Conservation (phyloP, 2,113 vertebrate genomes). For the Panurus biarmicus region DNA sequence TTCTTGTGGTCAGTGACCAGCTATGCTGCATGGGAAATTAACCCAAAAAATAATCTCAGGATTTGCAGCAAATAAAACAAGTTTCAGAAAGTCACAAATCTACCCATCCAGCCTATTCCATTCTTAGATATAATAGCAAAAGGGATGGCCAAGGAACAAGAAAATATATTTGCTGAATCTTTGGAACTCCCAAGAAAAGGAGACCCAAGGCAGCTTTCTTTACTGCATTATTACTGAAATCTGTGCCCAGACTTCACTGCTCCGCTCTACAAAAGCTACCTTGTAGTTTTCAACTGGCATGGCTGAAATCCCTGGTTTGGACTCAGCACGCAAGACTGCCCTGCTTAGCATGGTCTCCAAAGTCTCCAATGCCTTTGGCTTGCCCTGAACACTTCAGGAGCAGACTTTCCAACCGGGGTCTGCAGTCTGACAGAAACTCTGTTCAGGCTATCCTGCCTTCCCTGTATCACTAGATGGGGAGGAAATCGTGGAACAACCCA, state of each 20-base stretch:
- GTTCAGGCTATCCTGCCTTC: not conserved
- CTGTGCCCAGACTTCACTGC: not conserved
- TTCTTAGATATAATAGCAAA: not conserved
- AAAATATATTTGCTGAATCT: not conserved
- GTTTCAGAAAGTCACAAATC: not conserved
- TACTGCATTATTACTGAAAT: not conserved
- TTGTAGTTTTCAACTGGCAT: not conserved
- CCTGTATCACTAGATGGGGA: not conserved
- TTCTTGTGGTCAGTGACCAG: not conserved
- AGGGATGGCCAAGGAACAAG: not conserved
- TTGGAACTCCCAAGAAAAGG: not conserved
- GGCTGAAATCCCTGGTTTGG: not conserved
- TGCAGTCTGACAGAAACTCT: not conserved
- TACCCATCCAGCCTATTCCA: not conserved
- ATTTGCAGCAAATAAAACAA: not conserved
- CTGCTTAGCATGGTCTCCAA: not conserved
- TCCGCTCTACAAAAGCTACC: not conserved
- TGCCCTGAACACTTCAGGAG: not conserved
- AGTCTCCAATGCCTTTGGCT: not conserved
- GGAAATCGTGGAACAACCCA: not conserved
- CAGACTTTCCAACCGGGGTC: not conserved
- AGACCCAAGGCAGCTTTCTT: not conserved
- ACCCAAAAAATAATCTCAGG: not conserved
- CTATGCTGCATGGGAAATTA: not conserved
- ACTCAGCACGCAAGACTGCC: fast-evolving